These are phyloP conservation scores for Lithophane semibrunnea DNA, from an alignment of 2,888 invertebrate species.

Conservation along the genomic window DNA sequence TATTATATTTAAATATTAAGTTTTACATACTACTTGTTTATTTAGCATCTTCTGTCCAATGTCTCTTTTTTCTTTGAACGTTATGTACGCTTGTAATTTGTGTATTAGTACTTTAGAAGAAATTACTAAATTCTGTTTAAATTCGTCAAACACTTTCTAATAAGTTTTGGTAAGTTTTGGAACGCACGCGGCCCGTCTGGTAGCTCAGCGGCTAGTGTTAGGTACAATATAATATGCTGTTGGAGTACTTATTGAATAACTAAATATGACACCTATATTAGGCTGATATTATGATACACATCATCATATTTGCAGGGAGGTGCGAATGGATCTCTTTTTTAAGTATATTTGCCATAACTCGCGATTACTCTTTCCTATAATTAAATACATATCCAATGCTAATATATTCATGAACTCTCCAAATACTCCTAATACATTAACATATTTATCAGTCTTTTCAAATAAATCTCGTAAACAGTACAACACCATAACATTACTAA, in stretches of 20 bases:
- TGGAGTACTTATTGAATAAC: not conserved
- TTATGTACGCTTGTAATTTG: not conserved
- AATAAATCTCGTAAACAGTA: slow-evolving; percentile 48
- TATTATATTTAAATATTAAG: not conserved
- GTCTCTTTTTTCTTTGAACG: not conserved
- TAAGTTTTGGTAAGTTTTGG: too few relatives aligned
- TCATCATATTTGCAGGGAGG: slow-evolving; percentile 12
- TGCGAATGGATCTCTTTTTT: slow-evolving; percentile 25
- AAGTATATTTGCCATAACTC: slow-evolving; percentile 42
- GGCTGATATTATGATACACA: not conserved
- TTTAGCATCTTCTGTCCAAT: not conserved
- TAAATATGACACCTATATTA: not conserved
- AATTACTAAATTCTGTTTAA: not conserved
- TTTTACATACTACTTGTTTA: not conserved
- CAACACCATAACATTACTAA: slow-evolving; percentile 46
- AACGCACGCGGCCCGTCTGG: too few relatives aligned
- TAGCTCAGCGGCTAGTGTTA: not conserved
- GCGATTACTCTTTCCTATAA: slow-evolving; percentile 30
- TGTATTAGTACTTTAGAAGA: not conserved
- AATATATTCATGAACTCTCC: slow-evolving; percentile 49
- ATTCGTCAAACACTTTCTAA: too few relatives aligned
- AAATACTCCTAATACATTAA: slow-evolving; percentile 43
- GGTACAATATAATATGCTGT: not conserved
- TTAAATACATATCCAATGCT: slow-evolving; percentile 40
- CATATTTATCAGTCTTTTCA: slow-evolving; percentile 41